A percentile compares a stretch with the other conserved stretches of the same genome.
Conservation (phyloP, 2,888 invertebrate genomes). For the Craniophora ligustri region DNA sequence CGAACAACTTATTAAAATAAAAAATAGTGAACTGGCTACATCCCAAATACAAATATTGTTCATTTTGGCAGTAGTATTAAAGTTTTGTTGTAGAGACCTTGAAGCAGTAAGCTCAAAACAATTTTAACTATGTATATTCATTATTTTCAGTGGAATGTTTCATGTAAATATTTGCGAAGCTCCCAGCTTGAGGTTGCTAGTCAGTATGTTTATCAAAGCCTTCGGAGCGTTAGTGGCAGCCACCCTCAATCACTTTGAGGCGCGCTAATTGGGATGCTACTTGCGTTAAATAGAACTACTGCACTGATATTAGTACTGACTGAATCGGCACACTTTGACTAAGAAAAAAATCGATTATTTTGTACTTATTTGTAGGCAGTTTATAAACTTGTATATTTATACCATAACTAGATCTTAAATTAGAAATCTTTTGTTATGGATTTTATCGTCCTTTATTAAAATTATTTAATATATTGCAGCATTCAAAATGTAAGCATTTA, state of each 20-base stretch:
- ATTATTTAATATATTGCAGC: too few species aligned
- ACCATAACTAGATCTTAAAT: too few species aligned
- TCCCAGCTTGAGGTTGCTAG: constrained; percentile 1
- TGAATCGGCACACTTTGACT: too few species aligned
- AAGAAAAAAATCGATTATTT: too few species aligned
- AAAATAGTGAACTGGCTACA: too few species aligned
- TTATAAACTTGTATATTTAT: too few species aligned
- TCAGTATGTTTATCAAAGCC: constrained; percentile 28
- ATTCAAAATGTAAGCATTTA: too few species aligned
- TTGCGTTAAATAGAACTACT: constrained; percentile 9
- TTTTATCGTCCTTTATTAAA: too few species aligned
- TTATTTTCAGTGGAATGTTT: not conserved
- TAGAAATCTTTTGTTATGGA: too few species aligned
- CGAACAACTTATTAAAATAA: too few species aligned
- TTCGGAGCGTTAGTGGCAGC: constrained; percentile 22
- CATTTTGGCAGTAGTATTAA: not conserved
- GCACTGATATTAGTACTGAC: not conserved
- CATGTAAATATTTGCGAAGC: constrained; percentile 12
- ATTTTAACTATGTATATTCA: constrained; percentile 2
- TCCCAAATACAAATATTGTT: constrained; percentile 2
- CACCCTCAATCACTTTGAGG: constrained; percentile 26
- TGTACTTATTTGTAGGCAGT: too few species aligned
- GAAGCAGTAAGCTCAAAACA: not conserved
- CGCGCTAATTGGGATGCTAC: constrained; percentile 38
- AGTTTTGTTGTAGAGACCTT: too few species aligned